These are phyloP conservation scores for Heliconius cydno DNA, from an alignment of 2,888 invertebrate species.

Conservation along the genomic window DNA sequence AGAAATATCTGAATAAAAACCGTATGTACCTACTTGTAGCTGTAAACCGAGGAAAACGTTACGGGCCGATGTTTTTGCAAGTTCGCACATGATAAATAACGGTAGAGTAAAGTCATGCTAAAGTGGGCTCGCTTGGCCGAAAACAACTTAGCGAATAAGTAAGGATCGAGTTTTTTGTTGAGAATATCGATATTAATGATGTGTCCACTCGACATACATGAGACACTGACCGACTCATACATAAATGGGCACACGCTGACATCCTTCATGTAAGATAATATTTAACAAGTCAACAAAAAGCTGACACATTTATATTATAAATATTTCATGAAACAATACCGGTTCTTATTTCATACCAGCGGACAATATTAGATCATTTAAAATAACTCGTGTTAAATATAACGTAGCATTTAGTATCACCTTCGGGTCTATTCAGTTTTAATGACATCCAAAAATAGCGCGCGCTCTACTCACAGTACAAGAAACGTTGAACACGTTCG, in stretches of 20 bases:
- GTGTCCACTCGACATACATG: conserved; percentile 29
- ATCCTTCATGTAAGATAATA: conserved; percentile 17
- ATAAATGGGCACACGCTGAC: conserved; percentile 34
- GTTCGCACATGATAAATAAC: conserved; percentile 61
- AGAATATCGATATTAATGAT: conserved; percentile 41
- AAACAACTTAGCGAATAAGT: conserved; percentile 42
- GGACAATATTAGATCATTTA: conserved; percentile 63
- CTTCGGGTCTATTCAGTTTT: conserved; percentile 69
- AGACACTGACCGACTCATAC: conserved; percentile 44
- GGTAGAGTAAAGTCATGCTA: conserved; percentile 50
- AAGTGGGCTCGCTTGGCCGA: conserved; percentile 51
- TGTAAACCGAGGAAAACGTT: conserved; percentile 63
- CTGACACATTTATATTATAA: neutral
- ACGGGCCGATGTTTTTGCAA: conserved; percentile 58
- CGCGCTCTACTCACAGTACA: conserved; percentile 63
- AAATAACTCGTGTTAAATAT: conserved; percentile 76
- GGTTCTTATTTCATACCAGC: conserved; percentile 57
- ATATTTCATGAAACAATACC: neutral
- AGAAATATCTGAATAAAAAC: conserved; percentile 40
- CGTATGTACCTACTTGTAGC: conserved; percentile 52
- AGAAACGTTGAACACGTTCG: conserved; percentile 65
- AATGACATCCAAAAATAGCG: conserved; percentile 74
- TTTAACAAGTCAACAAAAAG: conserved; percentile 1
- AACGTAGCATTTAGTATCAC: conserved; percentile 71
- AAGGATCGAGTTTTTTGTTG: conserved; percentile 26